Conservation (phyloP, 1,140 invertebrate species). For the Bombus huntii region DNA sequence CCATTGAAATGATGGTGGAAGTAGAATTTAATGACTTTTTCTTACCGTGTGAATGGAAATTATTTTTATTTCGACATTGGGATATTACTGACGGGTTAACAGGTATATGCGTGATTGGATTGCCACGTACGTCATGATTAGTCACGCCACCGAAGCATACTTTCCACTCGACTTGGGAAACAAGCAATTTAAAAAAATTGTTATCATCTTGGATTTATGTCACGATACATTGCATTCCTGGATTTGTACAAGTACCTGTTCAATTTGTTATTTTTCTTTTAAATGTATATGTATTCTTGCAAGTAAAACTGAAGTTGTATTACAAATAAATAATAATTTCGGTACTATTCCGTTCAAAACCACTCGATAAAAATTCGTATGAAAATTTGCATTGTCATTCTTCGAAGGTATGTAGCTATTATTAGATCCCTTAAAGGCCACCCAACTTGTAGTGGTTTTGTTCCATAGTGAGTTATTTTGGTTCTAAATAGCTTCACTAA, state of each 20-base stretch:
- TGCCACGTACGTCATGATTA: conserved; percentile 36
- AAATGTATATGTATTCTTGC: neutral
- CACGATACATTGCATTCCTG: neutral
- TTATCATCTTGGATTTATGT: neutral
- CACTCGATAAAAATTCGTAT: neutral
- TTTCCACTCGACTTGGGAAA: conserved; percentile 6
- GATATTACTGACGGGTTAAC: conserved; percentile 6
- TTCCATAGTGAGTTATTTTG: conserved; percentile 13
- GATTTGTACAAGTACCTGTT: neutral
- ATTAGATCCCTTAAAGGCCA: neutral
- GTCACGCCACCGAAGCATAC: neutral
- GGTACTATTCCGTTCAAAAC: neutral
- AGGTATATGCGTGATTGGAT: conserved; percentile 19
- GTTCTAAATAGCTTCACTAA: conserved; percentile 24
- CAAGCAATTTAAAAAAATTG: neutral
- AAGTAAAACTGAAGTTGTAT: neutral
- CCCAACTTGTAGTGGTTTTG: neutral
- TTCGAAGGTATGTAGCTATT: neutral
- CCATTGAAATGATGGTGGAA: neutral
- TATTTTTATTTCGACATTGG: neutral
- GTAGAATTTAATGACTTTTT: neutral
- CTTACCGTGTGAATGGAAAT: conserved; percentile 1
- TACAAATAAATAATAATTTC: neutral
- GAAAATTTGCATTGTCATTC: neutral
- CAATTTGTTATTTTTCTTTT: no score